These are phyloP conservation scores for Dryobates pubescens DNA, from an alignment of 2,797 vertebrate genomes.

Conservation along the genomic window DNA sequence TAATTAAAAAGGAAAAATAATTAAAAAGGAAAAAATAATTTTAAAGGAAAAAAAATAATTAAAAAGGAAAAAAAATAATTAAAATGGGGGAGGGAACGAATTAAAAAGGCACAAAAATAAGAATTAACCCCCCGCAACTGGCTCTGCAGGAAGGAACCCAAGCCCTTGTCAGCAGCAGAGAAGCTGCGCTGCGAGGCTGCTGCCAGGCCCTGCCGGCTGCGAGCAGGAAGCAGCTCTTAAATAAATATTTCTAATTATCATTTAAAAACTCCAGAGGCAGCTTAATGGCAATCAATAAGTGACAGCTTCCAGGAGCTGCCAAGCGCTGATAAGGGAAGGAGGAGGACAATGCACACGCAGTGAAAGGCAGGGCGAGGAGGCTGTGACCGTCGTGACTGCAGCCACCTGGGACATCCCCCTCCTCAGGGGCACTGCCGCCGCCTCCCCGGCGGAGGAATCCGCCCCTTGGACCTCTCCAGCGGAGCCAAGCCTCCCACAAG, in stretches of 20 bases:
- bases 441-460: not conserved
- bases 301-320: not conserved
- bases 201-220: too few species aligned
- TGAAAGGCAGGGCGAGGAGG: not conserved
- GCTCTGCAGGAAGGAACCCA: too few species aligned
- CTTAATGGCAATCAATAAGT: not conserved
- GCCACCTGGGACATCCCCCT: not conserved
- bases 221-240: not conserved
- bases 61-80: too few species aligned
- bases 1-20: too few species aligned
- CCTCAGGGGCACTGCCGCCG: not conserved
- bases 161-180: too few species aligned
- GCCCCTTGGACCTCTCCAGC: not conserved
- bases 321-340: slow-evolving; percentile 7
- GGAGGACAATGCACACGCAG: not conserved
- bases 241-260: not conserved
- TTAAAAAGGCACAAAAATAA: too few species aligned
- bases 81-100: too few species aligned
- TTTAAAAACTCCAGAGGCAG: not conserved
- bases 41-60: too few species aligned
- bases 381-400: not conserved
- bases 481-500: not conserved
- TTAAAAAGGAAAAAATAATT: too few species aligned
- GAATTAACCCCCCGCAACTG: too few species aligned
- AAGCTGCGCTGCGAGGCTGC: too few species aligned